A percentile compares a stretch with the other conserved stretches of the same genome.
Conservation (phyloP, 2,888 invertebrate genomes). For the Muschampia plurimacula region DNA sequence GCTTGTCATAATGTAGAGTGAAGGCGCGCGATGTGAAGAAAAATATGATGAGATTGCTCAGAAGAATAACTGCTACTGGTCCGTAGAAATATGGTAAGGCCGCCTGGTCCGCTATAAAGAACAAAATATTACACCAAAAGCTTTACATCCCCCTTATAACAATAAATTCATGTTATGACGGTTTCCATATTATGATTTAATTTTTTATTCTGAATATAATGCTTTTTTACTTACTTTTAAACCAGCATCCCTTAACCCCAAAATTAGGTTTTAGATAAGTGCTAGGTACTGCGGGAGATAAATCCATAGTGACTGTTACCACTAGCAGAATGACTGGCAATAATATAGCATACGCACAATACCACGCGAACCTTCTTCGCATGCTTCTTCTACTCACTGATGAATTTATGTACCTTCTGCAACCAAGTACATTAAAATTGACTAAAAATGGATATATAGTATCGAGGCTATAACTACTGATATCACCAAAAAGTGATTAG, state of each 20-base stretch:
- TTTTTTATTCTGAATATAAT: not conserved
- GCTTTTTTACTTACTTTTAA: slow-evolving; percentile 80
- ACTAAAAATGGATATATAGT: too few species aligned
- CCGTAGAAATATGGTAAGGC: slow-evolving; percentile 87
- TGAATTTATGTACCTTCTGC: slow-evolving; percentile 72
- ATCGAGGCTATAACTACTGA: too few species aligned
- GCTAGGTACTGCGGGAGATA: slow-evolving; percentile 86
- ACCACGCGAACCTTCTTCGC: slow-evolving; percentile 83
- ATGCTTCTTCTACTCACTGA: slow-evolving; percentile 73
- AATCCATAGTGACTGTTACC: slow-evolving; percentile 85
- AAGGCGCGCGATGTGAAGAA: slow-evolving; percentile 82
- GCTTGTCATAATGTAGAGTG: slow-evolving; percentile 79
- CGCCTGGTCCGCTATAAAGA: slow-evolving; percentile 81
- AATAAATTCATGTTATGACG: not conserved
- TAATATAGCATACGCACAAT: slow-evolving; percentile 85
- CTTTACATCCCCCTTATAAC: not conserved
- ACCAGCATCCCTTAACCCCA: slow-evolving; percentile 86
- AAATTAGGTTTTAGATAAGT: slow-evolving; percentile 86
- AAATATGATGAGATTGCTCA: slow-evolving; percentile 84
- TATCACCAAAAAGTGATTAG: too few species aligned
- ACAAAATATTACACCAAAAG: slow-evolving; percentile 38
- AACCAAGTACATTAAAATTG: slow-evolving; percentile 11
- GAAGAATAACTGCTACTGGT: slow-evolving; percentile 84
- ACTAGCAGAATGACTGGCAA: slow-evolving; percentile 81
- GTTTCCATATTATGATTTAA: not conserved